Evolutionary conservation across 2,888 invertebrate genomes (phyloP).

Genomic region (Eilema griseolum): DNA sequence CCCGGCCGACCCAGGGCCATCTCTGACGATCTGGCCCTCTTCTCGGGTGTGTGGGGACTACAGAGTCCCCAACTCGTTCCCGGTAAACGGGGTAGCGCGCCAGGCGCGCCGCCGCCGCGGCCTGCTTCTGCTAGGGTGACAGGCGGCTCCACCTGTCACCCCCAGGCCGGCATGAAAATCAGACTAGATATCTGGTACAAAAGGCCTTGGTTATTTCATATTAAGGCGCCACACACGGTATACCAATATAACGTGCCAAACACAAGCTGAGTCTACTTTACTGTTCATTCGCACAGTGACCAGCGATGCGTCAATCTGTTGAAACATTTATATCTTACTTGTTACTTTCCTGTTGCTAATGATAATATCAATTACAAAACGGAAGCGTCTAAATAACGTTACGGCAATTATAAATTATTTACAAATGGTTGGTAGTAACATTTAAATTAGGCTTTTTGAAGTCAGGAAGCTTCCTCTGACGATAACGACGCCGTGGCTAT

Average conservation of each 20-base stretch:
- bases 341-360: neutral
- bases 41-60: no score
- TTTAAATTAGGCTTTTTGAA: neutral
- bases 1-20: no score
- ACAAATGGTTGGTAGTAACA: neutral
- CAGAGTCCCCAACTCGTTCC: no score
- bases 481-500: neutral
- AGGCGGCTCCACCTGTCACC: no score
- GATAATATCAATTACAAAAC: slow-evolving; percentile 1
- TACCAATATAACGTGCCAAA: neutral
- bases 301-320: slow-evolving; percentile 5
- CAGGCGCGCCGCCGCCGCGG: no score
- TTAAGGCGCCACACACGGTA: neutral
- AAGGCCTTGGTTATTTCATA: neutral
- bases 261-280: neutral
- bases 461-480: neutral
- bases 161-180: no score
- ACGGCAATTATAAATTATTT: neutral
- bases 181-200: neutral
- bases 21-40: no score
- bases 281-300: neutral
- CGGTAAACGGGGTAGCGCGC: no score
- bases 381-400: neutral
- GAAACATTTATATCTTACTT: neutral
- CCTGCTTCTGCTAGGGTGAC: no score